Conservation (phyloP, 1,140 invertebrate genomes). For the Pseudomyrmex concolor region DNA sequence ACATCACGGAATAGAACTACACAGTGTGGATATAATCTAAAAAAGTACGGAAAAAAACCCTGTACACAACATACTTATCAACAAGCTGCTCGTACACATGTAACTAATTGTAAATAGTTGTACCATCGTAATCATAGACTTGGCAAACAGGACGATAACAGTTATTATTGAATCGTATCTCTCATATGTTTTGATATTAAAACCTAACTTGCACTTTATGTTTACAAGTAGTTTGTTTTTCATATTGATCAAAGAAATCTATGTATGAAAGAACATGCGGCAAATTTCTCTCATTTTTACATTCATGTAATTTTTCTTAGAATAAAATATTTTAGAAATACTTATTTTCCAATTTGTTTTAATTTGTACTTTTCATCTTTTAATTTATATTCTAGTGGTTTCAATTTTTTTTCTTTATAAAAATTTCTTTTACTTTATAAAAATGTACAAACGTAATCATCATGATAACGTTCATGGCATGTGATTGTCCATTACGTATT, state of each 20-base stretch:
- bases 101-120: too few species aligned
- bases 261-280: not conserved
- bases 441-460: not conserved
- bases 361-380: not conserved
- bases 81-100: too few species aligned
- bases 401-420: not conserved
- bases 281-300: not conserved
- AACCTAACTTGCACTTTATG: too few species aligned
- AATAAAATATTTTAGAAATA: not conserved
- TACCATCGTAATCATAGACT: too few species aligned
- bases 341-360: not conserved
- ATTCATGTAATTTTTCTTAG: not conserved
- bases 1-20: too few species aligned
- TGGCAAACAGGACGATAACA: too few species aligned
- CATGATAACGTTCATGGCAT: conserved; percentile 7
- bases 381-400: not conserved
- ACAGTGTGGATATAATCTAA: too few species aligned
- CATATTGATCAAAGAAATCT: conserved; percentile 21
- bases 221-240: too few species aligned
- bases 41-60: too few species aligned
- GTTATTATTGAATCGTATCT: too few species aligned
- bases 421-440: not conserved
- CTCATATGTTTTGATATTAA: too few species aligned
- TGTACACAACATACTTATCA: too few species aligned
- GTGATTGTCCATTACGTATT: not conserved